phyloP scores from a whole-genome alignment of 2,888 invertebrate species.

The Masnerella sp. region DNA sequence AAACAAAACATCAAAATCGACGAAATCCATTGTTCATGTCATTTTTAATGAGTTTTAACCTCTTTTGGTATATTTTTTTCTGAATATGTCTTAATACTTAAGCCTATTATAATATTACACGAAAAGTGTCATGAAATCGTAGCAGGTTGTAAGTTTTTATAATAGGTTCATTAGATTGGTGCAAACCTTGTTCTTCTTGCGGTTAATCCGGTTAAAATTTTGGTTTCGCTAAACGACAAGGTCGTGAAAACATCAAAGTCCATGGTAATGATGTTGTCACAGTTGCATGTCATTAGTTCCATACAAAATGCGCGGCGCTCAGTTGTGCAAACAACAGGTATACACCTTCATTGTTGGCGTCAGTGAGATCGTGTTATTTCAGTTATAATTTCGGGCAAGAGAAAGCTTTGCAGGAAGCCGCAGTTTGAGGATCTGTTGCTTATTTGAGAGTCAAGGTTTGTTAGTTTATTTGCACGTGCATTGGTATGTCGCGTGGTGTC shows the following conservation, averaged over 20 bases:
- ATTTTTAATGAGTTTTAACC: too few relatives aligned
- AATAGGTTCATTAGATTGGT: too few relatives aligned
- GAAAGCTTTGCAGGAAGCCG: constrained; percentile 3
- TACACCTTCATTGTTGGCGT: constrained; percentile 19
- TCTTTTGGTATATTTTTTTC: too few relatives aligned
- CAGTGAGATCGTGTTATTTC: constrained; percentile 26
- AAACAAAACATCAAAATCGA: too few relatives aligned
- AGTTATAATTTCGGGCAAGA: constrained; percentile 10
- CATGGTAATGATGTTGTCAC: constrained; percentile 53
- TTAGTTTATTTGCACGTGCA: constrained; percentile 11
- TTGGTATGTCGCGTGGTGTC: constrained; percentile 24
- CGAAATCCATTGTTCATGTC: too few relatives aligned
- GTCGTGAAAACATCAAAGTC: constrained; percentile 26
- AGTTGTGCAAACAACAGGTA: constrained; percentile 35
- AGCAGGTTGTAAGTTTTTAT: too few relatives aligned
- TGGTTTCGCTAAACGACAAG: constrained; percentile 28
- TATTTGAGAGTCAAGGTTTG: constrained; percentile 20
- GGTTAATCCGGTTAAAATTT: constrained; percentile 30
- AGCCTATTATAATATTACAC: too few relatives aligned
- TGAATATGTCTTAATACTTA: too few relatives aligned
- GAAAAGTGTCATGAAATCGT: too few relatives aligned
- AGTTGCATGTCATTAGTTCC: constrained; percentile 44
- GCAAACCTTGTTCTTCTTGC: not conserved
- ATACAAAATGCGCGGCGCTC: constrained; percentile 21
- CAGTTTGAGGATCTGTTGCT: constrained; percentile 15